Evolutionary conservation across 2,888 invertebrate species (phyloP).

Genomic region (Serrognathus titanus): DNA sequence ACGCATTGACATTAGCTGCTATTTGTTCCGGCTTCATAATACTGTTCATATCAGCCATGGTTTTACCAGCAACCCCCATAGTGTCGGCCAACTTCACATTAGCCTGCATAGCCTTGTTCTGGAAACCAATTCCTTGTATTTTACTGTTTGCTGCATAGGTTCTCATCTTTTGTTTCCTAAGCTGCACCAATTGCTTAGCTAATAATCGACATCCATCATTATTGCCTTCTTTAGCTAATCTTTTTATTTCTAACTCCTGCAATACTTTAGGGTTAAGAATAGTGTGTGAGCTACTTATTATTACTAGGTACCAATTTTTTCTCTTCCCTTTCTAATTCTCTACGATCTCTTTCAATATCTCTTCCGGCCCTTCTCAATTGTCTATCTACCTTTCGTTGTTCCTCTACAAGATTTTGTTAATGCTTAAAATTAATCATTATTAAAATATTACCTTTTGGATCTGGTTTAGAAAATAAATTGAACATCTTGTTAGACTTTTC

Average conservation of each 20-base stretch:
- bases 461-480: conserved; percentile 43
- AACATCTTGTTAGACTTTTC: conserved; percentile 21
- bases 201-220: conserved; percentile 77
- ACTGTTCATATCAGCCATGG: conserved; percentile 86
- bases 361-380: conserved; percentile 75
- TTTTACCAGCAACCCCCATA: conserved; percentile 84
- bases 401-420: conserved; percentile 57
- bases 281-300: conserved; percentile 1
- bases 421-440: conserved; percentile 2
- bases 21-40: conserved; percentile 82
- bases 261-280: conserved; percentile 16
- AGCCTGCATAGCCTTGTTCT: conserved; percentile 87
- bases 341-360: conserved; percentile 79
- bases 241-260: conserved; percentile 84
- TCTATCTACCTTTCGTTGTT: conserved; percentile 78
- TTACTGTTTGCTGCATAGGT: conserved; percentile 80
- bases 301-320: conserved; percentile 68
- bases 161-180: conserved; percentile 84
- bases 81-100: conserved; percentile 83
- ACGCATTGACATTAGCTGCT: conserved; percentile 77
- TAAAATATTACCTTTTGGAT: conserved; percentile 44
- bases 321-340: conserved; percentile 81
- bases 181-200: conserved; percentile 84
- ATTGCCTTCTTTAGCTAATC: conserved; percentile 83
- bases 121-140: conserved; percentile 72